Evolutionary conservation across 2,797 vertebrate species (phyloP).

Genomic region (Anniella stebbinsi): DNA sequence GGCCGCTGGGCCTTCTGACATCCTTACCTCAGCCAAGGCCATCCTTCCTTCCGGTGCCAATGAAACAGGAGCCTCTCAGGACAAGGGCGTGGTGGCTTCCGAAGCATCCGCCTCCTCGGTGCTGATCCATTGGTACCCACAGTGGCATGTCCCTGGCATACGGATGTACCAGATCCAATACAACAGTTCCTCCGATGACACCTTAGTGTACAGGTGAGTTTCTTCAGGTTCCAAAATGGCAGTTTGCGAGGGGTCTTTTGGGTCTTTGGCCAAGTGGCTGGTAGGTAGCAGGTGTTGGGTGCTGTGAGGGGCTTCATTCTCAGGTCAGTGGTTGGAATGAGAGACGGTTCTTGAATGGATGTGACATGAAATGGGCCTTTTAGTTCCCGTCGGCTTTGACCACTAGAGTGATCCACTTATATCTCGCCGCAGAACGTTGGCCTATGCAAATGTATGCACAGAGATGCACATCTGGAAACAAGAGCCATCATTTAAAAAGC

Average conservation of each 20-base stretch:
- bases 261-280: accelerated
- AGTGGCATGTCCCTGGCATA: slow-evolving; percentile 89
- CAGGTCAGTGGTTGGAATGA: neutral
- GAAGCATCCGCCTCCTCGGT: slow-evolving; percentile 21
- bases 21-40: slow-evolving; percentile 59
- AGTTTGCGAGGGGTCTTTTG: too few relatives aligned
- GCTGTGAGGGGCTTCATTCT: neutral
- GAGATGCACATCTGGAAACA: too few relatives aligned
- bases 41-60: slow-evolving; percentile 41
- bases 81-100: slow-evolving; percentile 5
- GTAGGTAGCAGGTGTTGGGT: too few relatives aligned
- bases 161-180: slow-evolving; percentile 96
- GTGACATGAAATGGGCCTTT: neutral
- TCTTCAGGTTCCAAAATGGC: accelerated
- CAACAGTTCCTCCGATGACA: slow-evolving; percentile 91
- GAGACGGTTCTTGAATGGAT: too few relatives aligned
- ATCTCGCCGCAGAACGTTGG: neutral
- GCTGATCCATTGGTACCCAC: slow-evolving; percentile 57
- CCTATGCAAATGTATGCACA: neutral
- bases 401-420: neutral
- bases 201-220: slow-evolving; percentile 89
- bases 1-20: slow-evolving; percentile 84
- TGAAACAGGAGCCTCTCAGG: neutral
- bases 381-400: neutral
- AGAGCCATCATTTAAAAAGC: too few relatives aligned